Base-by-base conservation (phyloP, 2,888 invertebrate genomes). In the Lydus trimaculatus region DNA sequence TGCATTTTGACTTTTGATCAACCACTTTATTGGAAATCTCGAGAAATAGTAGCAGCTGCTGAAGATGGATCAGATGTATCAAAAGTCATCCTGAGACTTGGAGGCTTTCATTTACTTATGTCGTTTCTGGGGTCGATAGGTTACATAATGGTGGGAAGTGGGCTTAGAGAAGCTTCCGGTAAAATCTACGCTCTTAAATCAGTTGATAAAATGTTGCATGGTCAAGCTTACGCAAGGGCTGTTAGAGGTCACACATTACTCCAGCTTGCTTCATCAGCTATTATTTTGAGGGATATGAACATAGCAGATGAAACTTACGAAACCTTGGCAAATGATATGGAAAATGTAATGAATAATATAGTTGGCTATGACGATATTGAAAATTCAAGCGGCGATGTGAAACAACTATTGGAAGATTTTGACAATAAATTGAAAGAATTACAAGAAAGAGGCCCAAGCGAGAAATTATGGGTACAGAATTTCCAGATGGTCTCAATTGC, bases 61-160 rank as follows among this genome's bases (percentile, higher is more conserved):
- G 61, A 72, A 64, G 72, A 73, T 31, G 73, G 66, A 64, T 71
- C 79, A 74, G 65, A 77, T 66, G 58, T 78, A 76, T 75, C 86
- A 43, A 83, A 83, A 33, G 69, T 79, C 23, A 63, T 76, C 17
- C 58, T 78, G 13, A 75, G 76, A 71, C 75, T 79, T 11, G 78
- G 77, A 66, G 76, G 73, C 58, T 76, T 79, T 69, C 75, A 78
- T 76, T 73, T 76, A 72, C 70, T 80, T 33, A 81, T 84, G 82
- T 83, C 81, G 0, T 85, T 79, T 74, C 63, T 84, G 11, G 81
- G 81, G 68, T 66, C 78, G 31, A 81, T 84, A 36, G 15, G 83
- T 23, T 69, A 76, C 63, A 79, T 84, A 62, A 85, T 84, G 83
- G 66, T 70, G 43, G 82, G 83, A 64, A 83, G 82, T 72, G 84